These are phyloP conservation scores for Hofmannophila pseudospretella DNA, from an alignment of 2,888 invertebrate genomes.

Conservation along the genomic window DNA sequence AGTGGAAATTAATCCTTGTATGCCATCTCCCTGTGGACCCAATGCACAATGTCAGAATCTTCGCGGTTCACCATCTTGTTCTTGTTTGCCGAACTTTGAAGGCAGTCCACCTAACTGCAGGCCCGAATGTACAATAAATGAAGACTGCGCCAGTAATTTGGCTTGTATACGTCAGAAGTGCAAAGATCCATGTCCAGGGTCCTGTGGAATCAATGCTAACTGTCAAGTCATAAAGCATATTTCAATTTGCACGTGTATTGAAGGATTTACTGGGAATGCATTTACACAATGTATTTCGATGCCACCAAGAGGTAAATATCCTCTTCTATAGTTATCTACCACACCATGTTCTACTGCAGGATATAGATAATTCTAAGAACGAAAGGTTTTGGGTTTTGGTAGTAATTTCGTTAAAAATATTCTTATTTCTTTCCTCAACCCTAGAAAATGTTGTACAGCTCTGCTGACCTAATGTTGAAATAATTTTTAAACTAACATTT, in stretches of 20 bases:
- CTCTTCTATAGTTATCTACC: not conserved
- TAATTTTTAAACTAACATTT: too few species aligned
- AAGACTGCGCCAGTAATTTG: constrained; percentile 81
- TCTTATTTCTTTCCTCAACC: too few species aligned
- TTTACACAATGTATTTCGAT: constrained; percentile 71
- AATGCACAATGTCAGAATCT: constrained; percentile 79
- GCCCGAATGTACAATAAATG: constrained; percentile 82
- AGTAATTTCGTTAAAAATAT: too few species aligned
- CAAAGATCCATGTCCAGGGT: constrained; percentile 83
- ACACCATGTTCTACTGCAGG: too few species aligned
- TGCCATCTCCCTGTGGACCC: constrained; percentile 83
- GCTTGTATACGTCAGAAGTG: constrained; percentile 84
- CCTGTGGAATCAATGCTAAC: constrained; percentile 79
- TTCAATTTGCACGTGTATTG: constrained; percentile 79
- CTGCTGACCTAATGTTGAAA: too few species aligned
- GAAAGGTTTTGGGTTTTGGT: too few species aligned
- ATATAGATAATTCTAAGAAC: too few species aligned
- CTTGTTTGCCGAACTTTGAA: constrained; percentile 79
- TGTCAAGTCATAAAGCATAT: constrained; percentile 80
- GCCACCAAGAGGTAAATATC: constrained; percentile 48
- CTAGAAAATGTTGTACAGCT: too few species aligned
- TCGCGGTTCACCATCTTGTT: constrained; percentile 77
- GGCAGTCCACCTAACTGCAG: constrained; percentile 83
- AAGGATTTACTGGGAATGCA: constrained; percentile 80
- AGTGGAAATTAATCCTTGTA: constrained; percentile 76